phyloP scores from a whole-genome alignment of 2,888 invertebrate species.

The Macrophya alboannulata region DNA sequence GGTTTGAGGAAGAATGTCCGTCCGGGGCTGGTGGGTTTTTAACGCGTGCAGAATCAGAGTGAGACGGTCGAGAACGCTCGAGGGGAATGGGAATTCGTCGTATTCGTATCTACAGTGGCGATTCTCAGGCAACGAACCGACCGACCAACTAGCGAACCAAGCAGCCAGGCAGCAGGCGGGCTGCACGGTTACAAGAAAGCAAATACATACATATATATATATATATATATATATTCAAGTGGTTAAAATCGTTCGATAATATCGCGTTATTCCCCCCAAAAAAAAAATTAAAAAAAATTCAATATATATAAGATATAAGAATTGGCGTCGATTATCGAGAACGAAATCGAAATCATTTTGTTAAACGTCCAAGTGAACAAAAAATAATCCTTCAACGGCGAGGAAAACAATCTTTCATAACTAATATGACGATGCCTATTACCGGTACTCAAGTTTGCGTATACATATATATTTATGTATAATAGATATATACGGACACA shows the following conservation, averaged over 20 bases:
- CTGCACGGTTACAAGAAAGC: background rate
- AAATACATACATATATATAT: too few species aligned
- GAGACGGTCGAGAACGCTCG: constrained; percentile 32
- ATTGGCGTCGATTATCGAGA: background rate
- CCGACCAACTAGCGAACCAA: background rate
- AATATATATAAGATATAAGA: background rate
- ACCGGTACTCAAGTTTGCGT: background rate
- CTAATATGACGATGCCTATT: background rate
- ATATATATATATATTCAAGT: constrained; percentile 18
- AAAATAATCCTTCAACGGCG: background rate
- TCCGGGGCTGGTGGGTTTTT: constrained; percentile 39
- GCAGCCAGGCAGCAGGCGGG: background rate
- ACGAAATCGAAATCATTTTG: background rate
- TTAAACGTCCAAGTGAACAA: background rate
- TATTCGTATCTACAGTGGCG: constrained; percentile 38
- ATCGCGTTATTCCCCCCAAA: background rate
- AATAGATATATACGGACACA: background rate
- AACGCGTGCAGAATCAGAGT: constrained; percentile 56
- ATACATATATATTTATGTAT: background rate
- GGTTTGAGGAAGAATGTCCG: constrained; percentile 56
- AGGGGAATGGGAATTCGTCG: constrained; percentile 33
- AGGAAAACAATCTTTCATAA: background rate
- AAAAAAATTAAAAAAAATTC: background rate
- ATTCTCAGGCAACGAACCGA: background rate
- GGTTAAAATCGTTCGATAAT: background rate